phyloP scores from a whole-genome alignment of 2,797 vertebrate species.

The Furcifer pardalis region DNA sequence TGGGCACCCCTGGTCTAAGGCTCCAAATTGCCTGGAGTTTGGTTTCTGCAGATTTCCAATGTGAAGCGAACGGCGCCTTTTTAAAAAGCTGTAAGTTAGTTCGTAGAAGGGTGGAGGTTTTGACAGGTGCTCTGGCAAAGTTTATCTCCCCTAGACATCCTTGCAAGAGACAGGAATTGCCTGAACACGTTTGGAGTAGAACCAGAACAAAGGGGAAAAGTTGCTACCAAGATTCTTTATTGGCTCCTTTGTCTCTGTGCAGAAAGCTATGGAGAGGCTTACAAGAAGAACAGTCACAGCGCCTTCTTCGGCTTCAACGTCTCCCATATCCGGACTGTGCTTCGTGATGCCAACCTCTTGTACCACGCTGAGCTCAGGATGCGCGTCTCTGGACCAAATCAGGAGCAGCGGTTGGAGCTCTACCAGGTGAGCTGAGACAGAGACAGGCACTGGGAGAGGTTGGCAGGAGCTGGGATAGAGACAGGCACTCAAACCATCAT shows the following conservation, averaged over 20 bases:
- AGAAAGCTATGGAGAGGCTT: conserved; percentile 36
- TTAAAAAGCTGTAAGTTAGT: neutral
- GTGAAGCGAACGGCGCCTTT: neutral
- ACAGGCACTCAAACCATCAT: too few relatives aligned
- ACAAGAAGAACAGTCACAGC: conserved; percentile 31
- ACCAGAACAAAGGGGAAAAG: neutral
- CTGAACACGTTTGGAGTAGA: neutral
- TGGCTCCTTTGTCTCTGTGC: neutral
- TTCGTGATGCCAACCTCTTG: conserved; percentile 71
- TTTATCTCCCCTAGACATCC: neutral
- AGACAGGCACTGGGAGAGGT: too few relatives aligned
- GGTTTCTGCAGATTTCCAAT: neutral
- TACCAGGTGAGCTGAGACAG: conserved; percentile 73
- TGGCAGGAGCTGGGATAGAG: too few relatives aligned
- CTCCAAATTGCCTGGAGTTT: too few relatives aligned
- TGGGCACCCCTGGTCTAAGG: too few relatives aligned
- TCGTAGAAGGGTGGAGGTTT: neutral
- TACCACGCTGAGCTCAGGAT: conserved; percentile 86
- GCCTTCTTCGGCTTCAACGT: conserved; percentile 79
- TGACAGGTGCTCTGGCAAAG: neutral
- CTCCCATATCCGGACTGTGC: conserved; percentile 67
- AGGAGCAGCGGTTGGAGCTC: conserved; percentile 82
- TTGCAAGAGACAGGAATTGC: neutral
- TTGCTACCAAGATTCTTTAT: too few relatives aligned
- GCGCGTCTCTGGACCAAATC: conserved; percentile 7